Percentiles rank a stretch among this genome's conserved stretches.
phyloP scores from a whole-genome alignment of 2,888 invertebrate species.

The Cosmia trapezina region DNA sequence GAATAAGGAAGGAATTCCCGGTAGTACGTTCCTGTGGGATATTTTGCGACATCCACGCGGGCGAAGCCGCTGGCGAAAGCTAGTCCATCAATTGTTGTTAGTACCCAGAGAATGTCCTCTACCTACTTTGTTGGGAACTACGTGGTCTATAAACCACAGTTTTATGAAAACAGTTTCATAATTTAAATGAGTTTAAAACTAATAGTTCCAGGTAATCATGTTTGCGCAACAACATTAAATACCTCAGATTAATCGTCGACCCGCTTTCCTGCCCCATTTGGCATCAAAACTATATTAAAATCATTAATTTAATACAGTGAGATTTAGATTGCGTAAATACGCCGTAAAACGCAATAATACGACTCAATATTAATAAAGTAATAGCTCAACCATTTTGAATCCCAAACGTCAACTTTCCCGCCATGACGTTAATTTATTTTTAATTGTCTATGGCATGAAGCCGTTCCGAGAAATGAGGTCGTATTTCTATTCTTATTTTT shows the following conservation, averaged over 20 bases:
- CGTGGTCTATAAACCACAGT: too few species aligned
- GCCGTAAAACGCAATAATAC: conserved; percentile 37
- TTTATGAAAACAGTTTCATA: conserved; percentile 1
- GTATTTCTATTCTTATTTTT: conserved; percentile 55
- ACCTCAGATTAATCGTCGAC: conserved; percentile 37
- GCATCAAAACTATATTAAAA: conserved; percentile 47
- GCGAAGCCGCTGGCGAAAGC: too few species aligned
- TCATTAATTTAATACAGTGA: conserved; percentile 30
- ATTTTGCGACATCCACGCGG: too few species aligned
- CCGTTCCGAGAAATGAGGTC: conserved; percentile 61
- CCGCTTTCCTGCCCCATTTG: conserved; percentile 37
- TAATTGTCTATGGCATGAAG: conserved; percentile 66
- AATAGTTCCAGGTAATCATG: conserved; percentile 12
- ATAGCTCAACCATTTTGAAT: conserved; percentile 61
- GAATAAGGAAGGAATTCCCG: too few species aligned
- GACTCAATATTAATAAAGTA: conserved; percentile 52
- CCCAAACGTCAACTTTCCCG: conserved; percentile 63
- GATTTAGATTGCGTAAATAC: conserved; percentile 40
- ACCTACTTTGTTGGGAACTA: not conserved
- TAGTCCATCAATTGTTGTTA: too few species aligned
- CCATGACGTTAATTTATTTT: conserved; percentile 67
- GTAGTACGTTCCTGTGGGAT: too few species aligned
- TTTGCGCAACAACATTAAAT: conserved; percentile 44
- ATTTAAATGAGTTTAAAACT: conserved; percentile 13
- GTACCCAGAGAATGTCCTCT: not conserved